phyloP scores from a whole-genome alignment of 2,113 vertebrate species.

The Xyliphius kryptos region DNA sequence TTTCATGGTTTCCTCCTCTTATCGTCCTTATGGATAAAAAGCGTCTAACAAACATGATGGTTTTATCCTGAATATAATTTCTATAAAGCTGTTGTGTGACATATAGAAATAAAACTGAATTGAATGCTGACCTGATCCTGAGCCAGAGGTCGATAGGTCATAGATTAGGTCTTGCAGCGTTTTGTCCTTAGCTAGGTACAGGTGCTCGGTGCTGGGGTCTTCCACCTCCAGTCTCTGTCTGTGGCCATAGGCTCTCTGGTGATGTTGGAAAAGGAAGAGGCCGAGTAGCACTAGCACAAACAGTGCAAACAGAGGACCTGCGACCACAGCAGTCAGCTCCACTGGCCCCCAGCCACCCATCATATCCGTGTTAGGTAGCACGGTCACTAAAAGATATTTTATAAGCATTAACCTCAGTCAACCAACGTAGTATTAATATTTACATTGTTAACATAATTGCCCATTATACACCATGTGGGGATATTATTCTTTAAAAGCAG shows the following conservation, averaged over 20 bases:
- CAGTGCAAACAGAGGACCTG: conserved; percentile 79
- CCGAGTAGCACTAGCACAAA: conserved; percentile 78
- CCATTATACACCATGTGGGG: no score
- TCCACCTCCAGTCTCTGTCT: conserved; percentile 88
- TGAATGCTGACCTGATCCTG: conserved; percentile 86
- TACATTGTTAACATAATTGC: no score
- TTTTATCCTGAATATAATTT: no score
- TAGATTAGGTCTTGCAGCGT: conserved; percentile 94
- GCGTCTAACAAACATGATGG: no score
- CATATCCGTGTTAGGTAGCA: conserved; percentile 44
- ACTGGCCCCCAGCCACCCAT: conserved; percentile 74
- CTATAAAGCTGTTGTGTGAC: neutral
- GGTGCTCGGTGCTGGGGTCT: conserved; percentile 85
- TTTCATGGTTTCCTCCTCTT: no score
- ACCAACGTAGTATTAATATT: no score
- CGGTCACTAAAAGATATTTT: conserved; percentile 10
- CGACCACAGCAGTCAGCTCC: conserved; percentile 85
- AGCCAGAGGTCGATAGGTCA: conserved; percentile 91
- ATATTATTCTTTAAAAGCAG: no score
- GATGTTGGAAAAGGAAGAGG: conserved; percentile 81
- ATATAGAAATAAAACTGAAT: no score
- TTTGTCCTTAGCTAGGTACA: conserved; percentile 90
- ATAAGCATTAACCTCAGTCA: no score
- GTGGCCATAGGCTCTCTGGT: conserved; percentile 84
- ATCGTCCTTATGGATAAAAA: no score